These are phyloP conservation scores for Trogon surrucura DNA, from an alignment of 2,113 vertebrate species.

Conservation along the genomic window DNA sequence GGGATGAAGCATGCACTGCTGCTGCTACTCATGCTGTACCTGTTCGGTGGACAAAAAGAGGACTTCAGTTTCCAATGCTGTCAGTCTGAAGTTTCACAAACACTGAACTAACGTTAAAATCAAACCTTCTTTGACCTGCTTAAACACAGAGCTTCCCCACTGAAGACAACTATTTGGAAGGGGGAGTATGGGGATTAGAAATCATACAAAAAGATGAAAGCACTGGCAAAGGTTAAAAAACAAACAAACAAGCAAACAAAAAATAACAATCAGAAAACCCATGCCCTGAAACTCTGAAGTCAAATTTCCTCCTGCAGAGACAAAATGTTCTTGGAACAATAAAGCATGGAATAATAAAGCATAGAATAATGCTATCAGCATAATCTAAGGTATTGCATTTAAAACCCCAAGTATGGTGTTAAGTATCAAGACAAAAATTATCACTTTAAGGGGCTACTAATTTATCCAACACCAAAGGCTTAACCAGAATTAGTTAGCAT, in stretches of 20 bases:
- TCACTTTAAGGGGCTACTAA: background rate
- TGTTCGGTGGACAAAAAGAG: background rate
- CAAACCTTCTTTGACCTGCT: background rate
- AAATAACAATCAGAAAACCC: no score
- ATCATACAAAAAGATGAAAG: background rate
- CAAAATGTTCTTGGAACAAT: background rate
- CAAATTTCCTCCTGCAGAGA: background rate
- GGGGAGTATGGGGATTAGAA: accelerated
- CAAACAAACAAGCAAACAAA: background rate
- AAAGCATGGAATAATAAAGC: background rate
- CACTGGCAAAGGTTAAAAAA: background rate
- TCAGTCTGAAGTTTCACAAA: background rate
- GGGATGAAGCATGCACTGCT: background rate
- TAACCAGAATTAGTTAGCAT: background rate
- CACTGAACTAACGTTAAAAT: background rate
- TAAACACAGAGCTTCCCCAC: background rate
- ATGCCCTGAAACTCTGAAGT: background rate
- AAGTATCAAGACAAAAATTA: background rate
- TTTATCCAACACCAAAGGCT: background rate
- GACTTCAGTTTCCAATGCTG: background rate
- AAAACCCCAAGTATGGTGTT: background rate
- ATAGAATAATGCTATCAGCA: background rate
- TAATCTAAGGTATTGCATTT: background rate
- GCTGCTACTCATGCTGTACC: background rate
- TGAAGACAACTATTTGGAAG: background rate